phyloP scores from a whole-genome alignment of 2,113 vertebrate species.

The Lagopus leucura region DNA sequence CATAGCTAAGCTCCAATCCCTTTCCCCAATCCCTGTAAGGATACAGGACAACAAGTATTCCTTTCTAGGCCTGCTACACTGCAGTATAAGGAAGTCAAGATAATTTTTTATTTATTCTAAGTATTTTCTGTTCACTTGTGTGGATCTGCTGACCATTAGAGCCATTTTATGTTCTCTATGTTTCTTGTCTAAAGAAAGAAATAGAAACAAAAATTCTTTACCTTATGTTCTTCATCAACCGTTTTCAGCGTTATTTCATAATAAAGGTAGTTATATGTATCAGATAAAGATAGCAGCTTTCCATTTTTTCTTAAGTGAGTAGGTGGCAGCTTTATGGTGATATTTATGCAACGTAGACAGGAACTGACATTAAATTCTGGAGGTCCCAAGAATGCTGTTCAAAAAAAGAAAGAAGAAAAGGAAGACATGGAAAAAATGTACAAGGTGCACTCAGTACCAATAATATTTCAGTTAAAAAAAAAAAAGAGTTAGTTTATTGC shows the following conservation, averaged over 20 bases:
- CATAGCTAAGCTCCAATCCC: neutral
- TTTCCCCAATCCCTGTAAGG: neutral
- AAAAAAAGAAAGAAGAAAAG: neutral
- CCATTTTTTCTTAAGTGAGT: neutral
- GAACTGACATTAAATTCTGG: constrained; percentile 64
- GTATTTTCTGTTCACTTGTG: neutral
- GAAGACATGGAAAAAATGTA: neutral
- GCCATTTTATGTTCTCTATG: neutral
- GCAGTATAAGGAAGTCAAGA: neutral
- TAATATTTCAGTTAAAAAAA: neutral
- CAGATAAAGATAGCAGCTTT: constrained; percentile 2
- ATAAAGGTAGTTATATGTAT: neutral
- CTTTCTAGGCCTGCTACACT: neutral
- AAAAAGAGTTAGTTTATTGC: neutral
- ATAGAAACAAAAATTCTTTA: neutral
- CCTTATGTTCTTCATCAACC: neutral
- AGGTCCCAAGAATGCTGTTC: constrained; percentile 62
- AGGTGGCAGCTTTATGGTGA: constrained; percentile 62
- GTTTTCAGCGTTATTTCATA: constrained; percentile 50
- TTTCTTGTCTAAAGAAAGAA: neutral
- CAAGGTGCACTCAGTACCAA: neutral
- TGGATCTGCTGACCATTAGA: neutral
- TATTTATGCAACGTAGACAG: constrained; percentile 49
- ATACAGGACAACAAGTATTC: neutral
- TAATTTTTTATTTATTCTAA: neutral